Evolutionary conservation across 64 coral and sea anemone genomes (phyloP).

Genomic region (Montipora capricornis): DNA sequence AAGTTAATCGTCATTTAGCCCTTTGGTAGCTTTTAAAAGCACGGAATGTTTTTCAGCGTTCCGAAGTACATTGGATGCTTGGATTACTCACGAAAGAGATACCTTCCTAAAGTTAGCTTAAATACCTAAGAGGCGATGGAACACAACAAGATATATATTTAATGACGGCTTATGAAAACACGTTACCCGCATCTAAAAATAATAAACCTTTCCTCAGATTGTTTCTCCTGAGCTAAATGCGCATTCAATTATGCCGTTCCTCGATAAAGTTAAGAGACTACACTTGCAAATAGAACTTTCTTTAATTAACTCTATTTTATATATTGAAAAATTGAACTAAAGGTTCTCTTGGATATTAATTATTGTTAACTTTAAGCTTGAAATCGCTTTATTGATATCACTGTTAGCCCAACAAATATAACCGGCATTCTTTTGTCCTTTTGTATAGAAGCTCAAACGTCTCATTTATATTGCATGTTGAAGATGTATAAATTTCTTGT

Average conservation of each 20-base stretch:
- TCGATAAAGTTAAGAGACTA: background rate
- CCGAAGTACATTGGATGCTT: background rate
- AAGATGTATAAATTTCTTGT: background rate
- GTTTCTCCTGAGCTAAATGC: background rate
- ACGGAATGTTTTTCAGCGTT: background rate
- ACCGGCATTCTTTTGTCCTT: background rate
- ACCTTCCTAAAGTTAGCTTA: background rate
- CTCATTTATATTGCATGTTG: no score
- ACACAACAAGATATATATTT: conserved; percentile 55
- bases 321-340: background rate
- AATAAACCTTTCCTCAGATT: conserved; percentile 20
- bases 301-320: background rate
- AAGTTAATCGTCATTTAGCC: conserved; percentile 10
- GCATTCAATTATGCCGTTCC: background rate
- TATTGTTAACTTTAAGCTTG: background rate
- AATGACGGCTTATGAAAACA: conserved; percentile 44
- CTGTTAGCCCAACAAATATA: conserved; percentile 4
- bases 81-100: background rate
- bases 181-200: conserved; percentile 48
- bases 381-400: background rate
- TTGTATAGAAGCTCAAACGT: background rate
- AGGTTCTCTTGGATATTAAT: background rate
- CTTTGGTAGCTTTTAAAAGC: background rate
- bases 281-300: background rate
- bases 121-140: background rate